Evolutionary conservation across 2,113 vertebrate species (phyloP).

Genomic region (Forbesichthys papilliferus): DNA sequence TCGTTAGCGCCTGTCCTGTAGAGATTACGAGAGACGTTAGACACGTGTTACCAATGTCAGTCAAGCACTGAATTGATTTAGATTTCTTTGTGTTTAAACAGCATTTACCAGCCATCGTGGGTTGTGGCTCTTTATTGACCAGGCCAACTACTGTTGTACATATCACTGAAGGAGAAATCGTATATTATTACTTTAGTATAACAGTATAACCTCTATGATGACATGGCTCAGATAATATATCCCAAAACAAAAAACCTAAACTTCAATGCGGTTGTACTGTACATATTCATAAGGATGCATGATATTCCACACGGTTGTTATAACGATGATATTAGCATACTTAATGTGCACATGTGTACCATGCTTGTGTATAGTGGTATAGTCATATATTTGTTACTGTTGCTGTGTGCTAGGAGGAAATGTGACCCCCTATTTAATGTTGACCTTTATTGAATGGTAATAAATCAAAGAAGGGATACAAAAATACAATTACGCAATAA

Average conservation of each 20-base stretch:
- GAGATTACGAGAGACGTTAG: slow-evolving; percentile 10
- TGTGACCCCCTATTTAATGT: slow-evolving; percentile 11
- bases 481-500: neutral
- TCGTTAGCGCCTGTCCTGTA: slow-evolving; percentile 34
- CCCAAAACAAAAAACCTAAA: neutral
- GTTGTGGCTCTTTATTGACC: slow-evolving; percentile 25
- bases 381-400: no score
- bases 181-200: neutral
- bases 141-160: slow-evolving; percentile 41
- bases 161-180: slow-evolving; percentile 9
- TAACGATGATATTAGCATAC: no score
- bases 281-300: neutral
- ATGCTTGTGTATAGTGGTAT: no score
- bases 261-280: neutral
- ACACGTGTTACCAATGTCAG: neutral
- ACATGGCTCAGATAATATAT: neutral
- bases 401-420: slow-evolving; percentile 50
- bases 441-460: neutral
- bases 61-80: neutral
- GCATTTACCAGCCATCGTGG: slow-evolving; percentile 34
- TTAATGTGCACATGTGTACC: no score
- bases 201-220: neutral
- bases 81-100: neutral
- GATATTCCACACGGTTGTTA: neutral
- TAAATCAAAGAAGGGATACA: neutral